Evolutionary conservation across 1,140 invertebrate species (phyloP), one percentile per base, ranked within the genome.

Genomic region (Nautilus pompilius): DNA sequence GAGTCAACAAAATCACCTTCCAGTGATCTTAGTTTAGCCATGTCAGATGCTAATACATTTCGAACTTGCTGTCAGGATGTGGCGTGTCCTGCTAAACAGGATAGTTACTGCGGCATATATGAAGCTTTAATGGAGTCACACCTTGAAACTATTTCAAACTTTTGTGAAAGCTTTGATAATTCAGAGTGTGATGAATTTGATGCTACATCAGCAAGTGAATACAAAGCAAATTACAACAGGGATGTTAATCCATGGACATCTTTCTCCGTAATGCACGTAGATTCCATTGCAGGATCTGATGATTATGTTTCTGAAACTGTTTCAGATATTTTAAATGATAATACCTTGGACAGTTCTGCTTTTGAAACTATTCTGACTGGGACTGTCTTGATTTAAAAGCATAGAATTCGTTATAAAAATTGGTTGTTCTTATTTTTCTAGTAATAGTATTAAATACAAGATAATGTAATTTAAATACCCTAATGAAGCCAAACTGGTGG

Each of bases 291-390:
- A 8, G 54, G 49, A 20, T 65, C 62, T 13, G 66, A 68, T 53
- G 63, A 68, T 30, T 34, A 49, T 15, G 45, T 65, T n/a, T 68
- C 62, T 0, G 66, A 64, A 13, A 55, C 58, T n/a, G 48, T 58
- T 4, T 64, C 63, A 8, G 66, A 68, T 32, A 60, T 67, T 46
- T 56, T 64, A 5, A 64, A 64, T 36, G 66, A 68, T 24, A 64
- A 65, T 34, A 46, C 58, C 32, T 22, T 62, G 1, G 62, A 68
- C n/a, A n/a, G n/a, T n/a, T n/a, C n/a, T n/a, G n/a, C n/a, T n/a
- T n/a, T n/a, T n/a, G n/a, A n/a, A n/a, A n/a, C n/a, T n/a, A n/a
- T n/a, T n/a, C n/a, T n/a, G n/a, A n/a, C n/a, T n/a, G n/a, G n/a
- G n/a, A n/a, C n/a, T n/a, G n/a, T n/a, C n/a, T n/a, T n/a, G n/a